Base-by-base conservation (phyloP, 2,113 vertebrate genomes). In the Hypocryptadius cinnamomeus region DNA sequence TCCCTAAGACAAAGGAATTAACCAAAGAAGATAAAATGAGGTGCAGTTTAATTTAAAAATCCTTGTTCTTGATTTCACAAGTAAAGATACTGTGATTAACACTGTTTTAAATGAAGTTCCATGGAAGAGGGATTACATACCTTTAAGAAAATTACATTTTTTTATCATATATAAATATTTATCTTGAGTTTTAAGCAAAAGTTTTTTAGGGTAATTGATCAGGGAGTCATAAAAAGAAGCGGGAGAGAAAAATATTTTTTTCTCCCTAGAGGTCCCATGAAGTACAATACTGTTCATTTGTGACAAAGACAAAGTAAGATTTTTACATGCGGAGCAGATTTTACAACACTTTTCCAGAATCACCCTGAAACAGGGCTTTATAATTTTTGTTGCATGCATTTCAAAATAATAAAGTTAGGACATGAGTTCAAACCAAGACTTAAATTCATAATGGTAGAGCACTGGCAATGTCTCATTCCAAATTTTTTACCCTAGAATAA, bases 61-160 rank as follows among this genome's bases (percentile, higher is more conserved):
- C 13, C 4, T 70, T n/a, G 9, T n/a, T 81, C 15, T 73, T 0
- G 0, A 28, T 89, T 73, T 85, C 51, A 35, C 33, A 79, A 19
- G 4, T 50, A 65, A 69, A 57, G 22, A 23, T 22, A 33, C 8
- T 30, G 8, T 39, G 9, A 63, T 48, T 59, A 44, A 0, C 6
- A 15, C 3, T 70, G 24, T 53, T 61, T 72, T 40, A 74, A 70
- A 81, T 19, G 0, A 74, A 77, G 13, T 42, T 90, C 6, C 2
- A 2, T 4, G 5, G 15, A 72, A 80, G 21, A 70, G 12, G 5
- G 1, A 47, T 74, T 61, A 33, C 14, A 39, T 0, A 1, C 56
- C 6, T 47, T 16, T 28, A 37, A 65, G 15, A 27, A 83, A 71
- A n/a, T 24, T 21, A 24, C 5, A 33, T 33, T 50, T 78, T 90